Evolutionary conservation across 2,888 invertebrate species (phyloP).

Genomic region (Vesta saturnalis): DNA sequence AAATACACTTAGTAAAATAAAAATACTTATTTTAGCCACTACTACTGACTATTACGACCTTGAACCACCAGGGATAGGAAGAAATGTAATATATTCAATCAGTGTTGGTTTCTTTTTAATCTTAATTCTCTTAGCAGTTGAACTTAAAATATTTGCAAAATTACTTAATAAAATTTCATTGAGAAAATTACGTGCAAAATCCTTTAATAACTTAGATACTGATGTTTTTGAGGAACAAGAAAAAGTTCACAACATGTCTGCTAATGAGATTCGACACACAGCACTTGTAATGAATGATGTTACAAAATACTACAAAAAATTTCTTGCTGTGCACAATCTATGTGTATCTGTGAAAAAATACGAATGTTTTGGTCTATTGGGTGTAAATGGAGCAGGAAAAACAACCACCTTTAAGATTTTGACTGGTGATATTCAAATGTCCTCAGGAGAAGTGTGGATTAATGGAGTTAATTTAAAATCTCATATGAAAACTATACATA

Average conservation of each 20-base stretch:
- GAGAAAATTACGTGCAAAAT: conserved; percentile 32
- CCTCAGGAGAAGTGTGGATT: conserved; percentile 77
- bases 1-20: not conserved
- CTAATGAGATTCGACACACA: conserved; percentile 43
- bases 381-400: conserved; percentile 88
- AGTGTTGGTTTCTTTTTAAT: conserved; percentile 69
- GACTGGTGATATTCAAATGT: conserved; percentile 75
- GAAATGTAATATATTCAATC: conserved; percentile 71
- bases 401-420: conserved; percentile 88
- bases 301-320: conserved; percentile 75
- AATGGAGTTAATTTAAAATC: conserved; percentile 58
- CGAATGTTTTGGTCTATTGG: conserved; percentile 84
- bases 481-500: conserved; percentile 68
- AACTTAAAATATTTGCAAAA: conserved; percentile 67
- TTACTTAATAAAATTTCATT: conserved; percentile 56
- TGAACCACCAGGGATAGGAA: conserved; percentile 75
- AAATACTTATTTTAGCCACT: conserved; percentile 41
- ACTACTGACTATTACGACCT: conserved; percentile 68
- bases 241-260: conserved; percentile 61
- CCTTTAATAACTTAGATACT: conserved; percentile 47
- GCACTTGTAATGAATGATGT: conserved; percentile 70
- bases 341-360: conserved; percentile 67
- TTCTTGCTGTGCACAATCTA: conserved; percentile 81
- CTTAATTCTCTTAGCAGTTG: conserved; percentile 70
- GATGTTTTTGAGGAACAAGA: conserved; percentile 69